Evolutionary conservation across 2,888 invertebrate genomes (phyloP), one percentile per base, ranked within the genome.

Genomic region (Smittia aterrima): DNA sequence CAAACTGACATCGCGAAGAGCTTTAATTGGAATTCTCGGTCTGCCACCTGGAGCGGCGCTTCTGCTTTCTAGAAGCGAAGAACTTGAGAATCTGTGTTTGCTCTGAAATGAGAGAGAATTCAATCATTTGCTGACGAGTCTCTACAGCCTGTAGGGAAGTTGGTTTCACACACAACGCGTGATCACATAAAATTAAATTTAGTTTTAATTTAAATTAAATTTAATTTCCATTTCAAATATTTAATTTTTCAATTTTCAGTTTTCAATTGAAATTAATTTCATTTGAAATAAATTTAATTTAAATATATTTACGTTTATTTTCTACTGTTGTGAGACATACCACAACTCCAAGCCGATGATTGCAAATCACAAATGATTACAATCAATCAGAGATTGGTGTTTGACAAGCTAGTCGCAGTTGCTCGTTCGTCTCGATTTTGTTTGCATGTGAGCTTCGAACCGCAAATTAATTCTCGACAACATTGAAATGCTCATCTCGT

Each of bases 401-500:
- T 78, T 78, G 73, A 77, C 78, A 20, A 78, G 81, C 73, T 79
- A 80, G 9, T 78, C 79, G 0, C 76, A 80, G 32, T 76, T 77
- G 73, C 76, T 81, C 4, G 79, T 79, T 11, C 78, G 75, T 1
- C 78, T 81, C 58, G 83, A 83, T 66, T 80, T 81, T 40, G 79
- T 79, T 76, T 81, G 81, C 47, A 82, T 83, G 82, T 83, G 77
- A 79, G 80, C 78, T 27, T 18, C 47, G 2, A 47, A 13, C 58
- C 9, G 18, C 47, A n/a, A 47, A 47, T 47, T 73, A 24, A 58
- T 67, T 53, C 18, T 6, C 13, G 32, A 11, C 13, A 27, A 64
- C 38, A 32, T 73, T 66, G 41, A 58, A 24, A 13, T 25, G 66
- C 20, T 64, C 67, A 53, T 66, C 64, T 75, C 62, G 54, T 70